Conservation (phyloP, 2,797 vertebrate species). For the Pseudocheirus occidentalis region DNA sequence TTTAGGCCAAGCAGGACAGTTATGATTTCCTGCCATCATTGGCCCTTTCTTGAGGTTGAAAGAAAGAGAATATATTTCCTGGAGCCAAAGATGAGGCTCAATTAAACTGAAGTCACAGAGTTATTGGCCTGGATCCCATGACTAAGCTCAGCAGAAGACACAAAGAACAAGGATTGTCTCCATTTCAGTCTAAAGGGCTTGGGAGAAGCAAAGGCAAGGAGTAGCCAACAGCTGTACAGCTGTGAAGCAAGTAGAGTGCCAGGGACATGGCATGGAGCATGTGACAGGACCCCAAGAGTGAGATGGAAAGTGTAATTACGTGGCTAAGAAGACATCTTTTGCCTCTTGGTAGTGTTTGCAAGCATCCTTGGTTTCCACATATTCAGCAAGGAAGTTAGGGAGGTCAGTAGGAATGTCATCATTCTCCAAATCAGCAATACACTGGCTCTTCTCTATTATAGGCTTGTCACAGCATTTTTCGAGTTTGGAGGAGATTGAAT, state of each 20-base stretch:
- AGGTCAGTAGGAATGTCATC: slow-evolving; percentile 73
- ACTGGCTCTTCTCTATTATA: slow-evolving; percentile 66
- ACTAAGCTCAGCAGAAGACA: background rate
- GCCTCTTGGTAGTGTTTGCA: slow-evolving; percentile 76
- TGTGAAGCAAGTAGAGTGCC: background rate
- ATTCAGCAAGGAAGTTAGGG: slow-evolving; percentile 57
- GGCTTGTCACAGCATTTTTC: slow-evolving; percentile 77
- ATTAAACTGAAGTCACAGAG: background rate
- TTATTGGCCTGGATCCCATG: background rate
- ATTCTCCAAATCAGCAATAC: background rate
- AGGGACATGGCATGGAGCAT: background rate
- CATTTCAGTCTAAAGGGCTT: background rate
- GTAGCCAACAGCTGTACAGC: background rate
- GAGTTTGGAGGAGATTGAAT: slow-evolving; percentile 77
- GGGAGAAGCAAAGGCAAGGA: background rate
- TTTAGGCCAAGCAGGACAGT: background rate
- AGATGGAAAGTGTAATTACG: slow-evolving; percentile 58
- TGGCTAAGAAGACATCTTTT: slow-evolving; percentile 75
- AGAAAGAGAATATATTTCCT: background rate
- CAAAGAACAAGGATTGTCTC: background rate
- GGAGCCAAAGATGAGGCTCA: background rate
- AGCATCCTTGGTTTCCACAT: slow-evolving; percentile 72
- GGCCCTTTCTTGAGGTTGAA: background rate
- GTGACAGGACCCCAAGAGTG: background rate
- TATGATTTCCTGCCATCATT: background rate